These are phyloP conservation scores for Euclidia mi DNA, from an alignment of 2,888 invertebrate species.

Conservation along the genomic window DNA sequence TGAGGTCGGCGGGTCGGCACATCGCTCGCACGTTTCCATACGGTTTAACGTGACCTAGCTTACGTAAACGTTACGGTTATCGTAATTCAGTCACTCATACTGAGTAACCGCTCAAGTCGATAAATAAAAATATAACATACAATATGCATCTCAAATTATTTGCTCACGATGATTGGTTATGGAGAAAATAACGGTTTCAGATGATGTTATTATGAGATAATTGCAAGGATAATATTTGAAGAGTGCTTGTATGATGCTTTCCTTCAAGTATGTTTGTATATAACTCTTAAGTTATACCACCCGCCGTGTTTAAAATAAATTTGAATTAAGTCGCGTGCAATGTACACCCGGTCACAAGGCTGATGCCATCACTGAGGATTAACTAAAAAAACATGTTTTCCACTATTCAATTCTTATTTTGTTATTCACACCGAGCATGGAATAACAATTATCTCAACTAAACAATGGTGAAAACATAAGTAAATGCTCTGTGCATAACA, in stretches of 20 bases:
- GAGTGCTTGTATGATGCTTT: slow-evolving; percentile 9
- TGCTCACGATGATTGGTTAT: slow-evolving; percentile 18
- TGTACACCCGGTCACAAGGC: slow-evolving; percentile 1
- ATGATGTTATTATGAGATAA: slow-evolving; percentile 31
- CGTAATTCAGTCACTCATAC: slow-evolving; percentile 15
- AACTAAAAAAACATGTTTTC: slow-evolving; percentile 3
- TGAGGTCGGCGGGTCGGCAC: slow-evolving; percentile 47
- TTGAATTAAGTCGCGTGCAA: slow-evolving; percentile 2
- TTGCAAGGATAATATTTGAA: slow-evolving; percentile 36
- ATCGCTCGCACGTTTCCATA: slow-evolving; percentile 42
- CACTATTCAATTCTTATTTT: neutral
- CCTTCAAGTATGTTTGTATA: neutral
- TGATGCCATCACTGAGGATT: neutral
- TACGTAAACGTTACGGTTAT: slow-evolving; percentile 45
- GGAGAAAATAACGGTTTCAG: slow-evolving; percentile 40
- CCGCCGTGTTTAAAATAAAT: slow-evolving; percentile 5
- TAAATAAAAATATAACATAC: slow-evolving; percentile 8
- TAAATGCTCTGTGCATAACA: too few relatives aligned
- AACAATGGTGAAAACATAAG: too few relatives aligned
- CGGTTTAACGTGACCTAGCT: slow-evolving; percentile 42
- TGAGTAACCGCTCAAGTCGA: slow-evolving; percentile 19
- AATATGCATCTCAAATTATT: slow-evolving; percentile 12
- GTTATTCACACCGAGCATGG: neutral
- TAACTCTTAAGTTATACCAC: slow-evolving; percentile 3
- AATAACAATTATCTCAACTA: too few relatives aligned